phyloP scores from a whole-genome alignment of 2,113 vertebrate species.

The Prionailurus bengalensis region DNA sequence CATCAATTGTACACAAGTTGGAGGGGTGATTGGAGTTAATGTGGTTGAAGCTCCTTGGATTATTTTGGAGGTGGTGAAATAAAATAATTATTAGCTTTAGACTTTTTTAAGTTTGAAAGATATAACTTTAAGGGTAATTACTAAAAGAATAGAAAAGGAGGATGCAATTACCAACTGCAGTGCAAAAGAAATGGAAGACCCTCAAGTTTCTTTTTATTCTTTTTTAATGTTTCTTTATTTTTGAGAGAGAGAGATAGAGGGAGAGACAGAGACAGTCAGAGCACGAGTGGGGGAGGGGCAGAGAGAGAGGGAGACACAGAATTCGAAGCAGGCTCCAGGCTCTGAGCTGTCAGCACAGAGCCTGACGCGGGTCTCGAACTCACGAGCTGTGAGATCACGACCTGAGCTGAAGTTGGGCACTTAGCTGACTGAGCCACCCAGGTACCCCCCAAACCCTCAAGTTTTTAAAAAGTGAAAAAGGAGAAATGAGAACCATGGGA shows the following conservation, averaged over 20 bases:
- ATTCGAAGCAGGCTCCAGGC: too few relatives aligned
- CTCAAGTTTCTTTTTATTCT: neutral
- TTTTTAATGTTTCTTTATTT: too few relatives aligned
- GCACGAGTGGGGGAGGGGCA: too few relatives aligned
- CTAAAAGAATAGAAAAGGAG: neutral
- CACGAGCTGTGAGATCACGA: too few relatives aligned
- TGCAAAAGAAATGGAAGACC: neutral
- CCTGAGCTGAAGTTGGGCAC: too few relatives aligned
- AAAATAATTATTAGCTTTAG: slow-evolving; percentile 6
- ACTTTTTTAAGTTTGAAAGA: neutral
- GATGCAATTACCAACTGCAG: neutral
- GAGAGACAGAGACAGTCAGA: too few relatives aligned
- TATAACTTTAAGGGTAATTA: neutral
- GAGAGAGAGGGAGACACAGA: too few relatives aligned
- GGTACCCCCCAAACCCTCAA: neutral
- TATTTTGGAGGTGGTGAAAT: neutral
- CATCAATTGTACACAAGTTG: neutral
- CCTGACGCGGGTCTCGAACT: too few relatives aligned
- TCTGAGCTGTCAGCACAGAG: too few relatives aligned
- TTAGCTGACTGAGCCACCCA: too few relatives aligned
- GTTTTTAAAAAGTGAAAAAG: neutral
- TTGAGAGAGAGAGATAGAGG: too few relatives aligned
- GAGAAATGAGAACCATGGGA: neutral
- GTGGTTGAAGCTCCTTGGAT: neutral
- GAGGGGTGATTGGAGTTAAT: neutral